phyloP scores from a whole-genome alignment of 2,113 vertebrate genomes.

The Chiloscyllium plagiosum region DNA sequence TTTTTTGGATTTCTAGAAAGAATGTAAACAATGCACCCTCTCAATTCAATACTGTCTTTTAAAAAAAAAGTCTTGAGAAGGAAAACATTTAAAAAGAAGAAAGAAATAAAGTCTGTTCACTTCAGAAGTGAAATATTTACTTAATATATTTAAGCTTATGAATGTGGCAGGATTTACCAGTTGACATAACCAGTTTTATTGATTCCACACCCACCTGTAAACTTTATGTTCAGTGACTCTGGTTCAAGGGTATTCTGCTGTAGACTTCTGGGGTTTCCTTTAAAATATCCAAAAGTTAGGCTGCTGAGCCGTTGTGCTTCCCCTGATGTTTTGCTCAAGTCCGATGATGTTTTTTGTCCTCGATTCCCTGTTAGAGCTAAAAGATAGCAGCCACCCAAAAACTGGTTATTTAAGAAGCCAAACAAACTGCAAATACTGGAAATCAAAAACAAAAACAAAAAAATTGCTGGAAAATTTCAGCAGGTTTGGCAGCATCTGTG shows the following conservation, averaged over 20 bases:
- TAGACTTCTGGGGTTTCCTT: conserved; percentile 77
- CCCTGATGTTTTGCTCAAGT: conserved; percentile 50
- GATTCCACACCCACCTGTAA: background rate
- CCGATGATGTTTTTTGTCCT: conserved; percentile 13
- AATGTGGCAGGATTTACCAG: background rate
- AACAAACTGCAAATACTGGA: too few species aligned
- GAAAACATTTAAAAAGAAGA: background rate
- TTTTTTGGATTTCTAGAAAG: background rate
- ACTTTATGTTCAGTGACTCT: background rate
- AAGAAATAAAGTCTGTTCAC: background rate
- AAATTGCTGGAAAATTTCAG: too few species aligned
- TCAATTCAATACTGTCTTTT: background rate
- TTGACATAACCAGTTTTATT: background rate
- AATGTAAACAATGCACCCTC: background rate
- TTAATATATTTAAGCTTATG: background rate
- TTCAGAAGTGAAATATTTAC: background rate
- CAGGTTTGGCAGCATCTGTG: too few species aligned
- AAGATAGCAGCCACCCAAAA: background rate
- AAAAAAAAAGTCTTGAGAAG: background rate
- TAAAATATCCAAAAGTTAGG: conserved; percentile 89
- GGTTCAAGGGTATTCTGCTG: conserved; percentile 55
- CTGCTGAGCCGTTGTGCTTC: conserved; percentile 84
- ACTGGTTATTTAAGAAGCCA: background rate
- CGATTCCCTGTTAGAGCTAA: conserved; percentile 31
- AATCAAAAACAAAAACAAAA: too few species aligned